Conservation (phyloP, 2,888 invertebrate genomes). For the Griposia aprilina region DNA sequence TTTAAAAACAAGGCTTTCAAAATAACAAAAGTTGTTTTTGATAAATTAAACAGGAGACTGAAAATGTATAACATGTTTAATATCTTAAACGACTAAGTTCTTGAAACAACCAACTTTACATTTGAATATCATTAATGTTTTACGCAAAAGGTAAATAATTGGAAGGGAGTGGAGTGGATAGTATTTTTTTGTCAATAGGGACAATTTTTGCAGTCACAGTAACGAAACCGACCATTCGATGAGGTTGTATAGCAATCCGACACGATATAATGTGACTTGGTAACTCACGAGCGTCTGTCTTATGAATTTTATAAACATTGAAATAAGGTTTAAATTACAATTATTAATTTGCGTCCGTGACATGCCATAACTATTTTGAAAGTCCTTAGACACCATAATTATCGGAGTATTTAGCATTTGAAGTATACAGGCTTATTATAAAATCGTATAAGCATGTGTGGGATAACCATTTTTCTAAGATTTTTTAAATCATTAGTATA, state of each 20-base stretch:
- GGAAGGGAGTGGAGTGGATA: slow-evolving; percentile 11
- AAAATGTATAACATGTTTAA: slow-evolving; percentile 55
- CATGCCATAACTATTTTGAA: neutral
- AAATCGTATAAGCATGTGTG: neutral
- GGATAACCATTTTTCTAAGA: neutral
- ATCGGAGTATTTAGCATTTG: neutral
- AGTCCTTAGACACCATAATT: neutral
- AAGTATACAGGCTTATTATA: neutral
- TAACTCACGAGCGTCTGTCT: neutral
- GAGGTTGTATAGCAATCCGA: slow-evolving; percentile 22
- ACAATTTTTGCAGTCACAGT: slow-evolving; percentile 17
- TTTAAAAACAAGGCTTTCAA: neutral
- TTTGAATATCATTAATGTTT: slow-evolving; percentile 18
- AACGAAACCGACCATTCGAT: slow-evolving; percentile 23
- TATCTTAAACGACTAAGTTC: slow-evolving; percentile 52
- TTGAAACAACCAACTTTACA: slow-evolving; percentile 47
- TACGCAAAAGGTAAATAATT: slow-evolving; percentile 8
- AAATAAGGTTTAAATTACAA: slow-evolving; percentile 2
- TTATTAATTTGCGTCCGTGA: neutral
- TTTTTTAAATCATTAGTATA: neutral
- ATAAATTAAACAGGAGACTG: slow-evolving; percentile 35
- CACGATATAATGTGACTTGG: slow-evolving; percentile 1
- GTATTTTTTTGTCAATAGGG: slow-evolving; percentile 19
- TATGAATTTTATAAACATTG: neutral
- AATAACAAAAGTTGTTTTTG: neutral